Evolutionary conservation across 2,888 invertebrate species (phyloP), one percentile per base, ranked within the genome.

Genomic region (Blomia tropicalis): DNA sequence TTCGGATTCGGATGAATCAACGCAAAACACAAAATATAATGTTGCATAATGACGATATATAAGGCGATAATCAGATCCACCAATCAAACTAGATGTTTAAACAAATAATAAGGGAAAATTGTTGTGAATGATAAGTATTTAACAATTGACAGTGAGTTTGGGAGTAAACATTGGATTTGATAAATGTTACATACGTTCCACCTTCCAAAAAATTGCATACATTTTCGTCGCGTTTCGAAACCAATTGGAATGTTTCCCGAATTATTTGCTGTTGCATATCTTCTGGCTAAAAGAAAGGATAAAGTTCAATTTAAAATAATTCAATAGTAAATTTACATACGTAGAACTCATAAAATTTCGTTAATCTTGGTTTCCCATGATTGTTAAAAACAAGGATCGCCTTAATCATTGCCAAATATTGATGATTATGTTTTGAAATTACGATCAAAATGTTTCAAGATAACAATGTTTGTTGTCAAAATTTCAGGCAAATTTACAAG

Each of bases 191-290:
- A 72, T 77, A 90, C 90, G 87, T 90, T 74, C 95, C 95, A 44
- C 96, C 96, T 77, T 99, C 98, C 58, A 98, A 78, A 75, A 98
- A 99, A 77, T 99, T 99, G 75, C 98, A 99, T 0, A 98, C 96
- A 78, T 96, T 96, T 73, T 99, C 98, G 73, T 98, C 98, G 66
- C 98, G 77, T 73, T 96, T 98, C 0, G 96, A 96, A 0, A 99
- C 96, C 66, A 98, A 76, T 72, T 98, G 96, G 74, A 98, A 99
- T 30, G 96, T 99, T 77, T 99, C 98, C 72, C 95, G 88, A 66
- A 99, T 90, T 68, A 99, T 98, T 77, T 96, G 93, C 72, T 98
- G 98, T 71, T 99, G 98, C 83, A 93, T 86, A 71, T 93, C 95
- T 78, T 96, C 95, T 74, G 67, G 66, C 87, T 85, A 74, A 43